Base-by-base conservation (phyloP, 2,888 invertebrate species). In the Phalangium opilio region DNA sequence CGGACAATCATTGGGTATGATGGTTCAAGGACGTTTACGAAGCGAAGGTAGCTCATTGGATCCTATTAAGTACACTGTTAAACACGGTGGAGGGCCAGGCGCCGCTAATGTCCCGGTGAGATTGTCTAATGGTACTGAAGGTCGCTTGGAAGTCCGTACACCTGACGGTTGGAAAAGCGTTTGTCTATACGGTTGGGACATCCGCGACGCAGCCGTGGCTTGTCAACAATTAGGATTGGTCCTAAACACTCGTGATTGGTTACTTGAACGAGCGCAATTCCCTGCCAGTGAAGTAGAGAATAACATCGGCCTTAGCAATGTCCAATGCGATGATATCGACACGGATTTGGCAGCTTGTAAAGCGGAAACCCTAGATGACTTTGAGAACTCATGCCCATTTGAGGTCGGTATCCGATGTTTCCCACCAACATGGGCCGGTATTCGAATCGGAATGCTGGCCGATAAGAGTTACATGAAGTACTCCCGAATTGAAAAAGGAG, bases 141-240 rank as follows among this genome's bases (percentile, higher is more conserved):
- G 98, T 1, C 74, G 93, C n/a, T 57, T 70, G 17, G 69, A 78
- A 69, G 76, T 95, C 0, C 76, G 79, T 59, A 71, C 93, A 8
- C 77, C 83, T 50, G 81, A 81, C 1, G 78, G 79, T 63, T 96
- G 96, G 96, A 96, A 96, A 33, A 95, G 95, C 0, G 86, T 98
- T 1, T 98, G 98, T 64, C 86, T 86, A 67, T 87, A 96, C 63
- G 85, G 83, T 41, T 98, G 96, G 93, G 90, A 81, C 40, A 79
- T 86, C 17, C 73, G 78, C 39, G 83, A 89, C 62, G 91, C 98
- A 0, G 86, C 91, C 0, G 68, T 96, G 42, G 90, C 86, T 1
- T 98, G 98, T 61, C 84, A 93, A 66, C 95, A 96, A 67, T 69
- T 98, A 53, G 96, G 96, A 0, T 73, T 87, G 51, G 84, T 84